Percentiles rank a stretch among this genome's conserved stretches.
phyloP scores from a whole-genome alignment of 2,797 vertebrate species.

The Mustela erminea region DNA sequence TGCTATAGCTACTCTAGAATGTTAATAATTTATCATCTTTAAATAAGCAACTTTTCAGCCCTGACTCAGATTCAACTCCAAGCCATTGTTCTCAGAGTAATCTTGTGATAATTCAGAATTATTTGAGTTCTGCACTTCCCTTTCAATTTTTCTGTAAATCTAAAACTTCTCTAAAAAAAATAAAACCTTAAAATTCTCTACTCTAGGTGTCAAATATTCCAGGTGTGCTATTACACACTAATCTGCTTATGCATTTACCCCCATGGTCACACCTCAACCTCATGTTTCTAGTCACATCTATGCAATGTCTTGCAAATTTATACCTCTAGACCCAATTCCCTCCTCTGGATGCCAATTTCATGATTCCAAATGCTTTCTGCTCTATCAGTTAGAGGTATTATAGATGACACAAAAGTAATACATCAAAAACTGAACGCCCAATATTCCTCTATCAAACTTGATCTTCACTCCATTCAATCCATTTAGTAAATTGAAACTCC shows the following conservation, averaged over 20 bases:
- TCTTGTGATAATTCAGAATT: neutral
- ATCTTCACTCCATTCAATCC: neutral
- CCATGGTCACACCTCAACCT: neutral
- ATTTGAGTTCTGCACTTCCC: neutral
- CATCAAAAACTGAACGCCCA: neutral
- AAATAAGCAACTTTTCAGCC: neutral
- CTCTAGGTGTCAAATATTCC: neutral
- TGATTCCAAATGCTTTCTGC: neutral
- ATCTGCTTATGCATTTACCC: neutral
- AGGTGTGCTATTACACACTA: neutral
- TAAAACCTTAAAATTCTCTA: neutral
- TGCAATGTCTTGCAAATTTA: neutral
- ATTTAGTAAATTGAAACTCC: neutral
- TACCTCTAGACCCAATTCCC: neutral
- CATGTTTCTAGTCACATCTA: neutral
- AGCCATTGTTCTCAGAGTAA: neutral
- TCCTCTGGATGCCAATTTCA: neutral
- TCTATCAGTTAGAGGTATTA: neutral
- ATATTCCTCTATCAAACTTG: neutral
- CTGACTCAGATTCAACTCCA: neutral
- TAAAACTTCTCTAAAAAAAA: neutral
- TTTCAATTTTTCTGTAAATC: neutral
- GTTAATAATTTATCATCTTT: neutral
- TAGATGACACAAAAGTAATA: neutral
- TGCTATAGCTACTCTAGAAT: neutral